A percentile compares a stretch with the other conserved stretches of the same genome.
phyloP scores from a whole-genome alignment of 2,113 vertebrate species.

The Micronycteris hirsuta region DNA sequence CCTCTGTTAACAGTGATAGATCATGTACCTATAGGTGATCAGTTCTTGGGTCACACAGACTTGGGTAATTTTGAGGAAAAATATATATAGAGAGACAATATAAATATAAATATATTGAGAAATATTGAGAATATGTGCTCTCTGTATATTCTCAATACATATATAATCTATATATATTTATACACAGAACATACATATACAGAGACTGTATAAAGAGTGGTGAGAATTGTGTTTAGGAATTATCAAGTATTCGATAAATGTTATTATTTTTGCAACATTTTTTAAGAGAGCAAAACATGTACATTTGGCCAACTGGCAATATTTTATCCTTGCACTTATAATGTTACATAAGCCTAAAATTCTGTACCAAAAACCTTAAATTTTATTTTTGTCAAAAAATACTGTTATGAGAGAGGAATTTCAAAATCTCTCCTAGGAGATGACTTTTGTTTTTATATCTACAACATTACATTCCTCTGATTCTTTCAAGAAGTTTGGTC shows the following conservation, averaged over 20 bases:
- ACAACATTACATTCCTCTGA: neutral
- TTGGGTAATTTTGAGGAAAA: neutral
- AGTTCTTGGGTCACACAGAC: neutral
- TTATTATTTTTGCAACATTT: neutral
- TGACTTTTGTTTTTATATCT: neutral
- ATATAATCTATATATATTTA: too few species aligned
- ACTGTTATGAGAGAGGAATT: neutral
- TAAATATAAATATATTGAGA: too few species aligned
- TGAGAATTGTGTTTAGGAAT: neutral
- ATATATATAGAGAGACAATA: too few species aligned
- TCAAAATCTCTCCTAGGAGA: neutral
- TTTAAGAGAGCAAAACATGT: neutral
- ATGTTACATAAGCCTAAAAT: neutral
- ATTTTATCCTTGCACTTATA: neutral
- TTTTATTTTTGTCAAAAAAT: neutral
- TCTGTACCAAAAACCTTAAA: neutral
- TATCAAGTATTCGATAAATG: neutral
- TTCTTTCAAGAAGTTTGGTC: neutral
- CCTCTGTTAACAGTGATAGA: neutral
- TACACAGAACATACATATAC: neutral
- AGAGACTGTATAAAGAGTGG: neutral
- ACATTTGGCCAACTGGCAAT: neutral
- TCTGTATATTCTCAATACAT: neutral
- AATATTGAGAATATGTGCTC: too few species aligned
- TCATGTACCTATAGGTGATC: neutral